Conservation (phyloP, 53 echinoderm and acorn worm genomes). For the Paracentrotus lividus region DNA sequence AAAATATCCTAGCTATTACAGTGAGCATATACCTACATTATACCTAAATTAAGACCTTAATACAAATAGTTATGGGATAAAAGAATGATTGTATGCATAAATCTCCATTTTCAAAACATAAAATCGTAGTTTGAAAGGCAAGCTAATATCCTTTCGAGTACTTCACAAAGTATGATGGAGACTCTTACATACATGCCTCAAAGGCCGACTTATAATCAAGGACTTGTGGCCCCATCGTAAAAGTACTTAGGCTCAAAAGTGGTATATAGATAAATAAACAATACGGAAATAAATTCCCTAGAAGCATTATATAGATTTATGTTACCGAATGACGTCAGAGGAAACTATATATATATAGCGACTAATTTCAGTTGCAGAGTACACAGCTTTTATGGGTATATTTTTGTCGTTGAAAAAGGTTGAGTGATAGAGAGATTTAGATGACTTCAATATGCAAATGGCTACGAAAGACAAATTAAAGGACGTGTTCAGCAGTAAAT, state of each 20-base stretch:
- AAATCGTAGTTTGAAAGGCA: too few relatives aligned
- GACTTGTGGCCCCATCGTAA: not conserved
- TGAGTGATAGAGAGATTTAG: not conserved
- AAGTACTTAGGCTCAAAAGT: conserved; percentile 2
- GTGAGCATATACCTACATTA: too few relatives aligned
- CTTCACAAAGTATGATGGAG: not conserved
- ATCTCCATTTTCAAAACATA: too few relatives aligned
- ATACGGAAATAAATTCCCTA: not conserved
- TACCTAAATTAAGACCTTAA: too few relatives aligned
- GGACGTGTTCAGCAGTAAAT: too few relatives aligned
- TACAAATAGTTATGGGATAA: too few relatives aligned
- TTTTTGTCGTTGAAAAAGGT: not conserved
- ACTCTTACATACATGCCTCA: not conserved
- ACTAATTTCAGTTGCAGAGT: not conserved
- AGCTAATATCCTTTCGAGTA: not conserved
- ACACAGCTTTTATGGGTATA: not conserved
- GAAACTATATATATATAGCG: too few relatives aligned
- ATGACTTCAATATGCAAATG: not conserved
- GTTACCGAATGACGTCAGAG: not conserved
- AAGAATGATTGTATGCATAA: too few relatives aligned
- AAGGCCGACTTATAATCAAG: not conserved
- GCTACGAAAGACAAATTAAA: too few relatives aligned
- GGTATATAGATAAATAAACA: conserved; percentile 25
- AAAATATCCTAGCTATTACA: too few relatives aligned
- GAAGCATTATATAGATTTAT: not conserved